Percentiles rank a stretch among this genome's conserved stretches.
phyloP scores from a whole-genome alignment of 1,140 invertebrate species.

The Harpegnathos saltator region DNA sequence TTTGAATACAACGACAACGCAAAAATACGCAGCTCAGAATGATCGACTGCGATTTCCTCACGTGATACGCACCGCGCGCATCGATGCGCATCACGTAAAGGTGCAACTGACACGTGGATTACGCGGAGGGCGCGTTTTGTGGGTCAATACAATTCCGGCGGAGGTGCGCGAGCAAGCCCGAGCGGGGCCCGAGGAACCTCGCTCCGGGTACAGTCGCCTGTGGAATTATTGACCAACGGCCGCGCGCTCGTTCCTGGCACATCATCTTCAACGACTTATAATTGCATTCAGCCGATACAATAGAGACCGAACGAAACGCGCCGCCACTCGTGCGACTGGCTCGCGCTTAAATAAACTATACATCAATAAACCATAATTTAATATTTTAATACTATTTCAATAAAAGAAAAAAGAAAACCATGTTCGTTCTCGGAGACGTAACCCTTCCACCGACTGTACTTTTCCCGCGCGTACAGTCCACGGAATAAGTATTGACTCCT shows the following conservation, averaged over 20 bases:
- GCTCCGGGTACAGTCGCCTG: conserved; percentile 58
- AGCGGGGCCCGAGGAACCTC: conserved; percentile 55
- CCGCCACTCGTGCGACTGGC: neutral
- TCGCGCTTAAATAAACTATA: neutral
- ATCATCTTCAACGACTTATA: too few species aligned
- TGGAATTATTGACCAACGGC: conserved; percentile 65
- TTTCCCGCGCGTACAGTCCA: conserved; percentile 55
- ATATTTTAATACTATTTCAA: neutral
- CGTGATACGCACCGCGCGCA: neutral
- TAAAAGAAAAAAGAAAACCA: too few species aligned
- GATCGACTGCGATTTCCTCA: neutral
- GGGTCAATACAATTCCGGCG: conserved; percentile 72
- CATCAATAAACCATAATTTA: neutral
- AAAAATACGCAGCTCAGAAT: neutral
- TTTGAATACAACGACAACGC: neutral
- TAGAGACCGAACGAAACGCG: neutral
- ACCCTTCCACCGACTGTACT: conserved; percentile 52
- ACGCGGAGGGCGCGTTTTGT: conserved; percentile 23
- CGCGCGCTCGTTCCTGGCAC: neutral
- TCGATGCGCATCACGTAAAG: neutral
- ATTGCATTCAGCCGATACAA: neutral
- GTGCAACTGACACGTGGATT: neutral
- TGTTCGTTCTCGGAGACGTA: conserved; percentile 19
- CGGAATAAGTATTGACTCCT: conserved; percentile 17
- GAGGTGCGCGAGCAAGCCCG: conserved; percentile 62